Base-by-base conservation (phyloP, 2,797 vertebrate species). In the Valencia hispanica region DNA sequence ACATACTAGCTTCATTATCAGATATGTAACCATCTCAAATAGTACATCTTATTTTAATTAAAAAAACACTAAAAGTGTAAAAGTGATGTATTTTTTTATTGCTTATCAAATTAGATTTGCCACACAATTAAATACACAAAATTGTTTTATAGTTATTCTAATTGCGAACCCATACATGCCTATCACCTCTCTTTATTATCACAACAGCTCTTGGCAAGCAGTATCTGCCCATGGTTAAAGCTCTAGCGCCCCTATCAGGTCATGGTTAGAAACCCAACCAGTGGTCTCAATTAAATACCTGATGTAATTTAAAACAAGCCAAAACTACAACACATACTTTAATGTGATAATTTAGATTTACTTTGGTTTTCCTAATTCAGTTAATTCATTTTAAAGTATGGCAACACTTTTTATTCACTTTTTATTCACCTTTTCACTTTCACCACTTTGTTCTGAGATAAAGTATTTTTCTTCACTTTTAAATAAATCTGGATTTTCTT, bases 181-280 rank as follows among this genome's bases (percentile, higher is more conserved):
- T 32, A 30, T 30, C 5, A 27, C n/a, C 27, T 11, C n/a, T 27
- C 55, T 30, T 57, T 8, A 17, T 2, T 6, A 15, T 30, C 0
- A 0, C 53, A 14, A 57, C 12, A 57, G 55, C n/a, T 17, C 1
- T 57, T 27, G 55, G 55, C n/a, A 57, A 57, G 12, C 1, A 59
- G 27, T 59, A 14, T 59, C 27, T 59, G 68, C 61, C 34, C 27
- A 73, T 25, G 45, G 3, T 72, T 73, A 14, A 70, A 51, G 51
- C 84, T 84, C 79, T 89, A 74, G 77, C 85, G 81, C 87, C 92
- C 84, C 81, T 86, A 69, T 83, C 55, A 89, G 91, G 88, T 50
- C 74, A 80, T 41, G 70, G 57, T 15, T 72, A 43, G 76, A 14
- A 45, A 4, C 15, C 2, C 41, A 30, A 15, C 22, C 55, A 59